phyloP scores from a whole-genome alignment of 2,888 invertebrate species.

The Melolontha melolontha region DNA sequence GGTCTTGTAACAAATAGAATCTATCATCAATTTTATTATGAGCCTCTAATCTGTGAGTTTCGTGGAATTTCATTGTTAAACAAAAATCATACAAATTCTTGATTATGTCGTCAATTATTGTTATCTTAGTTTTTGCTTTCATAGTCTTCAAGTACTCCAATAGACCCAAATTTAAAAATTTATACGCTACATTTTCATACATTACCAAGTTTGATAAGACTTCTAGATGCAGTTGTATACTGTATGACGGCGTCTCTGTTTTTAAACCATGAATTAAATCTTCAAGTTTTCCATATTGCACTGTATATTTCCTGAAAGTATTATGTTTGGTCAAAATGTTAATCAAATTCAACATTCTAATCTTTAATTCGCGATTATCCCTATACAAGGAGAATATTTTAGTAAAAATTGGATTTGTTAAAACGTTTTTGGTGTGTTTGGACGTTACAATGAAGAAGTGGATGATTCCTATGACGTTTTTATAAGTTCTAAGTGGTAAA shows the following conservation, averaged over 20 bases:
- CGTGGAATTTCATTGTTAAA: conserved; percentile 48
- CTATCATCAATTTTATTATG: conserved; percentile 45
- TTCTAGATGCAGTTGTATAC: conserved; percentile 15
- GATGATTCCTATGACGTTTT: not conserved
- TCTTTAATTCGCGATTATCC: not conserved
- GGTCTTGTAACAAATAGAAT: conserved; percentile 47
- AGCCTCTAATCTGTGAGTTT: conserved; percentile 42
- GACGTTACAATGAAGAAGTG: not conserved
- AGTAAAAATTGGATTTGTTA: not conserved
- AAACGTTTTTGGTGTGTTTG: not conserved
- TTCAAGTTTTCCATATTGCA: conserved; percentile 7
- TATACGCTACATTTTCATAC: conserved; percentile 29
- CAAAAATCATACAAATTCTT: conserved; percentile 41
- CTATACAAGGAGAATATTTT: conserved; percentile 11
- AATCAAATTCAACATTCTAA: conserved; percentile 27
- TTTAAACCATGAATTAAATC: conserved; percentile 20
- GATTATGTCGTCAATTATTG: conserved; percentile 40
- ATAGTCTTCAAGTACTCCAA: conserved; percentile 17
- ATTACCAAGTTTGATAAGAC: conserved; percentile 30
- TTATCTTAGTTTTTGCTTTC: conserved; percentile 6
- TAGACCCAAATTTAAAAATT: conserved; percentile 33
- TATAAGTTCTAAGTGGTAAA: not conserved
- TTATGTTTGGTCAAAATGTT: conserved; percentile 14
- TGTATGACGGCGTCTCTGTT: not conserved
- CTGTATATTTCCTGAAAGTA: conserved; percentile 28